Percentiles rank a stretch among this genome's conserved stretches.
Conservation (phyloP, 2,888 invertebrate species). For the Cephus nigrinus region DNA sequence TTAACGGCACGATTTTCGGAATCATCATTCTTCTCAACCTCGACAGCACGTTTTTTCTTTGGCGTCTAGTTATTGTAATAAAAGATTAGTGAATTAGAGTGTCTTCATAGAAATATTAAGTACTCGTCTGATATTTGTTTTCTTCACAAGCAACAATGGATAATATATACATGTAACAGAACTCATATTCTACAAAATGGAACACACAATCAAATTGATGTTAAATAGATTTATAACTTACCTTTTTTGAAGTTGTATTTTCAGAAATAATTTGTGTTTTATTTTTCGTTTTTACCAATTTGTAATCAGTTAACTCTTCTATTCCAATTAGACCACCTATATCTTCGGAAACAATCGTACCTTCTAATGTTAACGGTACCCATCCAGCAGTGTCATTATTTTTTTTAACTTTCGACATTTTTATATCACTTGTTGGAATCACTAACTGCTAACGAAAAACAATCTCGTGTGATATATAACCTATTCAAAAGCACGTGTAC, state of each 20-base stretch:
- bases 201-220: conserved; percentile 46
- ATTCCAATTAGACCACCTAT: conserved; percentile 80
- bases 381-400: conserved; percentile 69
- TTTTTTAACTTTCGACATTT: conserved; percentile 51
- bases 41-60: not conserved
- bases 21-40: not conserved
- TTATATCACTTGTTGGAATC: not conserved
- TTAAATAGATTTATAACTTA: not conserved
- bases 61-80: not conserved
- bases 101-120: not conserved
- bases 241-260: conserved; percentile 19
- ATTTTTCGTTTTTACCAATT: conserved; percentile 58
- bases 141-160: too few relatives aligned
- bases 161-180: too few relatives aligned
- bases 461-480: not conserved
- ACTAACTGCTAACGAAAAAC: not conserved
- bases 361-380: conserved; percentile 76
- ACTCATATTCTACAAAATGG: not conserved
- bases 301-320: conserved; percentile 81
- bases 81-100: not conserved
- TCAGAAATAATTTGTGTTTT: conserved; percentile 21
- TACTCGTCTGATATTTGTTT: not conserved
- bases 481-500: not conserved
- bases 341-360: conserved; percentile 66
- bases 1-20: not conserved